A percentile compares a stretch with the other conserved stretches of the same genome.
Evolutionary conservation across 37 sponge, comb jelly and placozoan genomes (phyloP).

Genomic region (Agelas oroides): DNA sequence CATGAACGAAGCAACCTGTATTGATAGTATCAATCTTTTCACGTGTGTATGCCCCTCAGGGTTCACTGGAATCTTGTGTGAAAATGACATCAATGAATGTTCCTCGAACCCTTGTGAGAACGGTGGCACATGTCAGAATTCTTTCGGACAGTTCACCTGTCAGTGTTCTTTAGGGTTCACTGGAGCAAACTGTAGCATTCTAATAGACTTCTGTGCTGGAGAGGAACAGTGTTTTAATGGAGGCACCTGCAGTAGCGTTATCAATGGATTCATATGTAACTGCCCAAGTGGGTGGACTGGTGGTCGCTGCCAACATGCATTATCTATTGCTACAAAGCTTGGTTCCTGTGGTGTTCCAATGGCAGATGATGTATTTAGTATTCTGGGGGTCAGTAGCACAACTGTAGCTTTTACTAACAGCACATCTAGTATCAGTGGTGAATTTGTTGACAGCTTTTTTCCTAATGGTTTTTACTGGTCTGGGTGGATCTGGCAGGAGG

Average conservation of each 20-base stretch:
- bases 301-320: constrained; percentile 35
- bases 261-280: constrained; percentile 20
- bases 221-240: constrained; percentile 30
- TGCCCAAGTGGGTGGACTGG: constrained; percentile 53
- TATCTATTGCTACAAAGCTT: constrained; percentile 26
- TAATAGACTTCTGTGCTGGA: constrained; percentile 38
- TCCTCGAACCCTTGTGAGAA: constrained; percentile 12
- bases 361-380: constrained; percentile 23
- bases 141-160: constrained; percentile 13
- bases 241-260: constrained; percentile 28
- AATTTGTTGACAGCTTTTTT: neutral
- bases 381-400: neutral
- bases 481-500: constrained; percentile 54
- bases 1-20: constrained; percentile 21
- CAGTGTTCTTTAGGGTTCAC: constrained; percentile 41
- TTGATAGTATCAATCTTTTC: constrained; percentile 18
- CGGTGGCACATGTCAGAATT: constrained; percentile 41
- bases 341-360: constrained; percentile 22
- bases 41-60: constrained; percentile 45
- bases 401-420: constrained; percentile 9
- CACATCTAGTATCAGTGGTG: neutral
- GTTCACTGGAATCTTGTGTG: constrained; percentile 34
- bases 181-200: constrained; percentile 22
- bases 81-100: constrained; percentile 22
- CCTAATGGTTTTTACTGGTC: constrained; percentile 35